A percentile compares a stretch with the other conserved stretches of the same genome.
Evolutionary conservation across 2,797 vertebrate species (phyloP).

Genomic region (Scyliorhinus canicula): DNA sequence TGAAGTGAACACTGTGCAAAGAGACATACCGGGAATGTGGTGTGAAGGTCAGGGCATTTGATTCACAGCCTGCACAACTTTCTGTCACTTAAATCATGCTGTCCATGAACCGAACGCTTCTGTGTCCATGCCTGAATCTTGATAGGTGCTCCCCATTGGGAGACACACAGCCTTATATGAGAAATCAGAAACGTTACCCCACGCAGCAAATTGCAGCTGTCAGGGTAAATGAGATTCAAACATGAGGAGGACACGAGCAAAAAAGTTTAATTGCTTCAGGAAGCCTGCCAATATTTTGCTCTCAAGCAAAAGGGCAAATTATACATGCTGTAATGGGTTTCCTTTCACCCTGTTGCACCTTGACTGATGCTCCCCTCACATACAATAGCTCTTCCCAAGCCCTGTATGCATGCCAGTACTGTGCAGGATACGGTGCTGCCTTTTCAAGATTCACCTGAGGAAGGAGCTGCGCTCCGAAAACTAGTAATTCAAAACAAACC

Average conservation of each 20-base stretch:
- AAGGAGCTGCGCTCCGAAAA: no score
- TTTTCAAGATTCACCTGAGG: no score
- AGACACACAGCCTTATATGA: not conserved
- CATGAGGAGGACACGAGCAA: not conserved
- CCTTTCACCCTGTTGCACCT: not conserved
- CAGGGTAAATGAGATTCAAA: not conserved
- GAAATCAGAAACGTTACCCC: slow-evolving; percentile 3
- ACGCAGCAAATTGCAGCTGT: not conserved
- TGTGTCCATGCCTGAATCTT: not conserved
- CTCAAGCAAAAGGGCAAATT: not conserved
- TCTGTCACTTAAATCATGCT: not conserved
- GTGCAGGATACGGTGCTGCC: not conserved
- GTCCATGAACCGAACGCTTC: not conserved
- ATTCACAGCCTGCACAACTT: not conserved
- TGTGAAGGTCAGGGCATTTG: not conserved
- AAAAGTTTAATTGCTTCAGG: not conserved
- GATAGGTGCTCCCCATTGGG: not conserved
- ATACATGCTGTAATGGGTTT: not conserved
- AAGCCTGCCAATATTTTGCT: not conserved
- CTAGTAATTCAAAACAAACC: no score
- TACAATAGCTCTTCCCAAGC: not conserved
- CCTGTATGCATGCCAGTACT: not conserved
- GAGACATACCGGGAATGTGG: not conserved
- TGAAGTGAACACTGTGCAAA: not conserved
- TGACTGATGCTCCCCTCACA: not conserved